phyloP scores from a whole-genome alignment of 2,888 invertebrate species.

The Zygogramma bicolorata region DNA sequence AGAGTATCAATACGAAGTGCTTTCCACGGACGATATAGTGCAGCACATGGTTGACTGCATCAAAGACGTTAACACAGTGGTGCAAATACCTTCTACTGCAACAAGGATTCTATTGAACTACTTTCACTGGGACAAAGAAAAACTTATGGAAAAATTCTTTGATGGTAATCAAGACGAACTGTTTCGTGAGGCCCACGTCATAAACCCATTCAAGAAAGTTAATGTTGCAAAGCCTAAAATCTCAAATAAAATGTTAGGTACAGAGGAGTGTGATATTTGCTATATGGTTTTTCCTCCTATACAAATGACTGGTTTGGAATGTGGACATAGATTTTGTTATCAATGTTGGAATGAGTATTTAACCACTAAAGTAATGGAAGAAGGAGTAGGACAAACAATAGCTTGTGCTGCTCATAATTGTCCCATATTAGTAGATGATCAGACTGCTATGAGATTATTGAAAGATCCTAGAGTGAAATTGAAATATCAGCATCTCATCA shows the following conservation, averaged over 20 bases:
- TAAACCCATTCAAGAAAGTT: conserved; percentile 90
- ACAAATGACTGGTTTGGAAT: conserved; percentile 95
- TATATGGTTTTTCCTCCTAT: conserved; percentile 82
- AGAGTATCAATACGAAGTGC: conserved; percentile 94
- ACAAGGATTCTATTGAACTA: conserved; percentile 96
- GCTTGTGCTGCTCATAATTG: conserved; percentile 98
- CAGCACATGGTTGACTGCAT: conserved; percentile 98
- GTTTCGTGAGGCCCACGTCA: conserved; percentile 93
- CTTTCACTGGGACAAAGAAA: conserved; percentile 99
- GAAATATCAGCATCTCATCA: conserved; percentile 97
- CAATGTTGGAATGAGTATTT: conserved; percentile 98
- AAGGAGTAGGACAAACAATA: conserved; percentile 95
- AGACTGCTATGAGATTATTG: conserved; percentile 92
- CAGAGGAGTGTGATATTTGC: conserved; percentile 95
- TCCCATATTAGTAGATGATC: conserved; percentile 97
- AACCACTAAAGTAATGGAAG: conserved; percentile 98
- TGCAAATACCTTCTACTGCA: conserved; percentile 90
- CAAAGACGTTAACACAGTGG: conserved; percentile 95
- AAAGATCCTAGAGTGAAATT: conserved; percentile 88
- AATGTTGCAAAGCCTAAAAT: conserved; percentile 78
- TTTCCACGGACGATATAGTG: conserved; percentile 96
- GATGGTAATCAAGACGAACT: conserved; percentile 95
- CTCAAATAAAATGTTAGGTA: conserved; percentile 77
- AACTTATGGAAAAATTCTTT: conserved; percentile 96
- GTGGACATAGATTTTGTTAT: conserved; percentile 96